Conservation (phyloP, 2,113 vertebrate genomes). For the Tor tambroides region DNA sequence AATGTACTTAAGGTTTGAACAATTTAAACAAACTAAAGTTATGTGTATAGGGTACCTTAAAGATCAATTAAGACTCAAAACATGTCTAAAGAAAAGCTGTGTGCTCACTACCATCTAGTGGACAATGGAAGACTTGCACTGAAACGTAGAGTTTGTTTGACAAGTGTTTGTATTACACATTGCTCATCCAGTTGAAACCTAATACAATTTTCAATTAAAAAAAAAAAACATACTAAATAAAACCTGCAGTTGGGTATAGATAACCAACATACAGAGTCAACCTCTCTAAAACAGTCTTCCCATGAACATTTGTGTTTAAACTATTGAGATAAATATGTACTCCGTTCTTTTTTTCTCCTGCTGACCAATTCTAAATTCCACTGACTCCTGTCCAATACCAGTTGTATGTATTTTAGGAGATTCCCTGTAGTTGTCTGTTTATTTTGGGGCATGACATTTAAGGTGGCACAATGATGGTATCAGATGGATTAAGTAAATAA, state of each 20-base stretch:
- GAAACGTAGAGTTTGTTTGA: neutral
- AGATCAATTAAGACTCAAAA: neutral
- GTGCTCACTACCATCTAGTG: conserved; percentile 67
- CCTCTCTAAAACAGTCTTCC: too few relatives aligned
- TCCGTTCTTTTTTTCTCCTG: too few relatives aligned
- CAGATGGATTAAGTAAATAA: neutral
- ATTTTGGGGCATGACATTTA: neutral
- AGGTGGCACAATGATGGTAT: neutral
- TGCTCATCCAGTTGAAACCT: neutral
- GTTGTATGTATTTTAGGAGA: neutral
- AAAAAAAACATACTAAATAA: neutral
- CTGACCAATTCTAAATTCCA: neutral
- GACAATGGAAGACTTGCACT: conserved; percentile 23
- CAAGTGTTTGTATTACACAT: neutral
- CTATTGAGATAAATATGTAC: neutral
- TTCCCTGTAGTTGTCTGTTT: neutral
- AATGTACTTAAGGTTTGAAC: neutral
- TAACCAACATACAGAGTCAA: neutral
- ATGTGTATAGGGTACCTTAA: neutral
- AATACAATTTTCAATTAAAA: neutral
- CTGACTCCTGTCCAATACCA: neutral
- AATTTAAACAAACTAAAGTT: neutral
- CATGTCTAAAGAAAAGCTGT: neutral
- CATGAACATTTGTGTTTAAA: neutral
- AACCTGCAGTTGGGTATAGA: neutral